Evolutionary conservation across 1,140 invertebrate species (phyloP), one percentile per base, ranked within the genome.

Genomic region (Trachelipus rathkii): DNA sequence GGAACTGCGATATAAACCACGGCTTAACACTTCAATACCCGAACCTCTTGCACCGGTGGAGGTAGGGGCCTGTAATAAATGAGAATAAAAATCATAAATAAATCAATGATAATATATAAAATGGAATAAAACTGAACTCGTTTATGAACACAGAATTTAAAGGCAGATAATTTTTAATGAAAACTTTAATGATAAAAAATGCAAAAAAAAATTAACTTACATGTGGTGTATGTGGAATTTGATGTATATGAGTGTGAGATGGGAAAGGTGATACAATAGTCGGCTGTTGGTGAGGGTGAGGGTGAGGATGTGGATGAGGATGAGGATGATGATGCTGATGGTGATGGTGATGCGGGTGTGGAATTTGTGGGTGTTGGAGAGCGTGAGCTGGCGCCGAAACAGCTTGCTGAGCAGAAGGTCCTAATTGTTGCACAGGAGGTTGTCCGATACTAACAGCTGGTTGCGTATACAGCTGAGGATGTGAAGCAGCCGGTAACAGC

Each of bases 391-490:
- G 50, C 50, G 50, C 50, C 19, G 50, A 60, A 13, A 60, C 50
- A 13, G 50, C 11, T 19, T 60, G 50, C 50, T 13, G 50, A 19
- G 50, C 50, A 13, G 50, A 13, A 15, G 50, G 50, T 60, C 50
- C 50, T 60, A 60, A 4, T 19, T 60, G 50, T 19, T 60, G 50
- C 8, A 60, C 50, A 19, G 50, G 11, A 0, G 50, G 50, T 60
- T 60, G 50, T 8, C 50, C 50, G 50, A 60, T 13, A 60, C 50
- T 60, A 13, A 60, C 50, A 60, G 50, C 50, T 60, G 50, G 50
- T 60, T 60, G 50, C 19, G 50, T 60, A 60, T 60, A 60, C 50
- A 60, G 50, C 50, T 60, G 50, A 19, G 50, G 50, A 60, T 60
- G 50, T 3, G 50, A 60, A 15, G 50, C 50, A 60, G 50, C 50